A percentile compares a stretch with the other conserved stretches of the same genome.
phyloP scores from a whole-genome alignment of 2,797 vertebrate genomes.

The Epinephelus coioides region DNA sequence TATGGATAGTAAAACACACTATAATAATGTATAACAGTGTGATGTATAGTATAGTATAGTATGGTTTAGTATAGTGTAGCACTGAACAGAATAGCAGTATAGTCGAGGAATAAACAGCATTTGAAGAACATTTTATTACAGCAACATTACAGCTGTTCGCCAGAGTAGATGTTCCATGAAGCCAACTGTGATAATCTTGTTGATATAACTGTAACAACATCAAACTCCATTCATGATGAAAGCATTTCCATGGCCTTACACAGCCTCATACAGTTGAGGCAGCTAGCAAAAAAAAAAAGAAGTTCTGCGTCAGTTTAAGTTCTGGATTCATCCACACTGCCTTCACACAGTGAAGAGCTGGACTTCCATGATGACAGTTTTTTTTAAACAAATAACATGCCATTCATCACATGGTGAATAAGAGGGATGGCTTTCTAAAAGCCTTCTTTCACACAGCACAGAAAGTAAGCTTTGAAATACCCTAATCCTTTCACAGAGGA shows the following conservation, averaged over 20 bases:
- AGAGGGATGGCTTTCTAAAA: constrained; percentile 6
- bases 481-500: constrained; percentile 5
- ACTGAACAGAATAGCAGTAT: neutral
- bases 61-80: neutral
- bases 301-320: neutral
- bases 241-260: constrained; percentile 1
- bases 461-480: constrained; percentile 9
- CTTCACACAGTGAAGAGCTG: neutral
- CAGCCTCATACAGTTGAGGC: neutral
- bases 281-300: neutral
- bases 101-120: neutral
- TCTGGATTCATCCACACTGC: neutral
- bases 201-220: constrained; percentile 24
- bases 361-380: neutral
- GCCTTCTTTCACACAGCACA: neutral
- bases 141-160: neutral
- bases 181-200: constrained; percentile 11
- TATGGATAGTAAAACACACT: neutral
- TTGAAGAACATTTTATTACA: neutral
- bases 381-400: constrained; percentile 2
- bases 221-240: neutral
- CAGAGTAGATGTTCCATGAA: neutral
- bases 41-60: neutral
- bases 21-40: neutral
- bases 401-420: constrained; percentile 11